Base-by-base conservation (phyloP, 1,140 invertebrate species). In the Drosophila navojoa region DNA sequence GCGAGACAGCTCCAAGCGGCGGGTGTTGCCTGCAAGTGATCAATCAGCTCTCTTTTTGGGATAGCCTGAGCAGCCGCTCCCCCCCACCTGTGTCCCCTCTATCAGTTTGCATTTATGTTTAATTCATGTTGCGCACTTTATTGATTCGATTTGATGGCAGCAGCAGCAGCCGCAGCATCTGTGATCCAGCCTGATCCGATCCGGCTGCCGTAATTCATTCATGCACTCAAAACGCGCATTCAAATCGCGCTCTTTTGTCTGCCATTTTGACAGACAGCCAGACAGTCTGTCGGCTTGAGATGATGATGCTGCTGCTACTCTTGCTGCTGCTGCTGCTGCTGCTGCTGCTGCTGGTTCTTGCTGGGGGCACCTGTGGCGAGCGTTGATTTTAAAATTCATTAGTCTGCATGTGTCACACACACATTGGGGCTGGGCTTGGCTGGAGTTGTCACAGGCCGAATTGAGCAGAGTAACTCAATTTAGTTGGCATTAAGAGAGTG, bases 341-440 rank as follows among this genome's bases (percentile, higher is more conserved):
- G 32, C 10, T 5, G 32, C 6, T 32, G 63, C 22, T 32, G 52
- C 29, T 45, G 50, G 35, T 35, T 22, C 19, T 19, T 1, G 15
- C 50, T 63, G 52, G 77, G 64, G 64, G 84, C 84, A 89, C 84
- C 84, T 89, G 84, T 90, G 84, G 84, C 68, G 84, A 84, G 84
- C 84, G 84, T 89, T 86, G 87, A 90, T 91, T 91, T 91, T 91
- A 91, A 91, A 91, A 91, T 91, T 91, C 90, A 91, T 91, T 91
- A 91, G 90, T 87, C 90, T 90, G 85, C 81, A 87, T 87, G 81
- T 91, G 85, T 91, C 90, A 91, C n/a, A n/a, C n/a, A n/a, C n/a
- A n/a, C 74, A 89, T 73, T 66, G 61, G 16, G 44, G 38, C 25
- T 50, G 38, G 55, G 70, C 32, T 44, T 22, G 5, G 54, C 16